Evolutionary conservation across 2,797 vertebrate genomes (phyloP), one percentile per base, ranked within the genome.

Genomic region (Betta splendens): DNA sequence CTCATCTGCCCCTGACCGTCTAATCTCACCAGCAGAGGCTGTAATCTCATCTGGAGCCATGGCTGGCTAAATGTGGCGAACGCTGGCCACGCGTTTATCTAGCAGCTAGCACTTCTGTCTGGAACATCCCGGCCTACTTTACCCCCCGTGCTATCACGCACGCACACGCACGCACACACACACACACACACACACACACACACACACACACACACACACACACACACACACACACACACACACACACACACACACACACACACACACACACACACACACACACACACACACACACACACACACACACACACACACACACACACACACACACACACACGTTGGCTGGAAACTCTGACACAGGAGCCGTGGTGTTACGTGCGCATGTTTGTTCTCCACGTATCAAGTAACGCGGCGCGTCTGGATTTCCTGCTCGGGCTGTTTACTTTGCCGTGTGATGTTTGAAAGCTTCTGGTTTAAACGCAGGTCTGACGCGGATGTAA

Each of bases 111-210:
- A 51, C 82, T 77, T 77, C 82, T 81, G 91, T 87, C 88, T 88
- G 90, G 91, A 93, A 93, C 91, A 94, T 92, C 91, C 90, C 89
- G 92, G 88, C 90, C 92, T 93, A 92, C 80, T 93, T 95, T 89
- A 90, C 81, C 80, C 85, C 64, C 59, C 69, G 46, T 66, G 43
- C 74, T 43, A 44, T 39, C 11, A 75, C 43, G 43, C 60, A 42
- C 31, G 56, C 60, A 68, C 63, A 65, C 40, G 78, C 66, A 66
- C 45, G 67, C 56, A 60, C 29, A 73, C 28, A 51, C 50, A 63
- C 57, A 66, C 64, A 60, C 40, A 37, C 12, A 25, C 43, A 47
- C 23, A 66, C 31, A 56, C 60, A 68, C 63, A 65, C 40, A 78
- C 66, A 66, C 45, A 67, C 56, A 60, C 29, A 73, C 28, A 51